Evolutionary conservation across 1,140 invertebrate species (phyloP), one percentile per base, ranked within the genome.

Genomic region (Brachionus calyciflorus): DNA sequence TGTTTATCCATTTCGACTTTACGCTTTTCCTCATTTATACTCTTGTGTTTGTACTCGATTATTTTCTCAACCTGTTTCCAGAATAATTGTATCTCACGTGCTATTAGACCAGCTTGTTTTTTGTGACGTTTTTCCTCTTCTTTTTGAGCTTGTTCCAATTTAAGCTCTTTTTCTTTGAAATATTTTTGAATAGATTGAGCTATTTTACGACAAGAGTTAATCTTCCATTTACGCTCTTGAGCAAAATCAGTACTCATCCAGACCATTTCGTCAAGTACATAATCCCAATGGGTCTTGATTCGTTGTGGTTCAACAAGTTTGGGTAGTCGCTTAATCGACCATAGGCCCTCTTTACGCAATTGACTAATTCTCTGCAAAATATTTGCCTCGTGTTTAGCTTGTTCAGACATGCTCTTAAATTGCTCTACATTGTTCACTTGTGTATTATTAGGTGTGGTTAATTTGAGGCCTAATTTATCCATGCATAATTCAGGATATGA

Each of bases 241-340:
- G 91, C 91, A 88, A 99, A 98, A 86, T 99, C 96, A 44, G 93
- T 91, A 41, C 94, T 92, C 65, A 99, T 87, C 96, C 96, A 99
- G 24, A 91, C 90, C 93, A 98, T 97, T 86, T 99, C 96, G 84
- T 99, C 96, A 9, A 99, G 84, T 57, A 99, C 87, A 85, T 96
- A 99, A 84, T 99, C 96, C 95, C 95, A 98, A 83, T 99, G 96
- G n/a, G 91, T 90, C 87, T 98, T 98, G 17, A 89, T 87, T 79
- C 93, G 87, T 48, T 90, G 88, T 76, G 93, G 92, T 86, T 98
- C 94, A 81, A 93, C 90, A 24, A 95, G 89, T 87, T 96, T 95
- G 2, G 94, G 94, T 81, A 98, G 87, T 78, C 93, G 88, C 82
- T 91, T 90, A 81, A 94, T 91, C 51, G 92, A 91, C 95, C 94